Percentiles rank a stretch among this genome's conserved stretches.
phyloP scores from a whole-genome alignment of 2,888 invertebrate species.

The Dynastes hyllus region DNA sequence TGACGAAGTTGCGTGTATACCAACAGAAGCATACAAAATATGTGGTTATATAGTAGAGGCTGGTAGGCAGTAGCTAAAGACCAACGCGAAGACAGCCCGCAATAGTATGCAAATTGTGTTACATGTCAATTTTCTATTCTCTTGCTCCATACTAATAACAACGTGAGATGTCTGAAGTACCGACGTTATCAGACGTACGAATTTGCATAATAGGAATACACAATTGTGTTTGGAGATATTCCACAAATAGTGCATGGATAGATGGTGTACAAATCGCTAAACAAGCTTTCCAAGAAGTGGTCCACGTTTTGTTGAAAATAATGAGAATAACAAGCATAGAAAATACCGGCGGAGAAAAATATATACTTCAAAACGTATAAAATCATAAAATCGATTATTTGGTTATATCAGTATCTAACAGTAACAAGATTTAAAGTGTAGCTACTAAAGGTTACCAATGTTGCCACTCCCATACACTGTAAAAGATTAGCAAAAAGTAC shows the following conservation, averaged over 20 bases:
- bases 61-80: not conserved
- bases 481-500: too few relatives aligned
- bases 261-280: not conserved
- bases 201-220: conserved; percentile 35
- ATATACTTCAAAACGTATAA: too few relatives aligned
- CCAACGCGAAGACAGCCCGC: not conserved
- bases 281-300: not conserved
- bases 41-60: not conserved
- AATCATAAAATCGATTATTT: too few relatives aligned
- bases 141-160: conserved; percentile 28
- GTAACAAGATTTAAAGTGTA: too few relatives aligned
- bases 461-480: too few relatives aligned
- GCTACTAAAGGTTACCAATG: too few relatives aligned
- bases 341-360: too few relatives aligned
- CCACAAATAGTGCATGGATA: not conserved
- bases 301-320: not conserved
- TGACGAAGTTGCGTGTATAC: not conserved
- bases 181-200: conserved; percentile 31
- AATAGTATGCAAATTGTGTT: conserved; percentile 34
- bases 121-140: conserved; percentile 34
- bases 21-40: not conserved
- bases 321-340: not conserved
- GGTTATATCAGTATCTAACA: too few relatives aligned
- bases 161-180: conserved; percentile 25
- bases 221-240: conserved; percentile 25